Evolutionary conservation across 2,888 invertebrate species (phyloP), one percentile per base, ranked within the genome.

Genomic region (Dolomedes plantarius): DNA sequence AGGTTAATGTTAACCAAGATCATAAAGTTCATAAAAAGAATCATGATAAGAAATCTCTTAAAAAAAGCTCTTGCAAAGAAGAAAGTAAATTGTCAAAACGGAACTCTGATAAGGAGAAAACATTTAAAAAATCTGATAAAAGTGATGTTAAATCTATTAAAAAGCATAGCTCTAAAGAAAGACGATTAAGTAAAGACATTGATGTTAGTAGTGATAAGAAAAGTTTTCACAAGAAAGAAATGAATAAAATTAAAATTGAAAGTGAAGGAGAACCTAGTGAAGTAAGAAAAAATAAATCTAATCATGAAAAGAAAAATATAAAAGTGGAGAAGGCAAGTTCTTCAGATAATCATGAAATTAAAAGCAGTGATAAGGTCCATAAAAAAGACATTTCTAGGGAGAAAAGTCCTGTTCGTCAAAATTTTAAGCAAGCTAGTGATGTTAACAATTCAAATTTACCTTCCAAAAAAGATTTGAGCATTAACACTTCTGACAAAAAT

Each of bases 191-290:
- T n/a, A 65, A 65, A 31, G 31, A 65, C 65, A n/a, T 16, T 64
- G 32, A 65, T 31, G 9, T 7, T 65, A 13, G 3, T 65, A 13
- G 3, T 23, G 23, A 56, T 1, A 56, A 56, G 11, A 46, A 46
- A 46, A 23, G 23, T 11, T 23, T 6, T n/a, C 64, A 69, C n/a
- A 75, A 75, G 69, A 82, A 75, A 41, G 75, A 82, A 28, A 32
- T 23, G 16, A 68, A 67, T 27, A 81, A 74, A 68, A 19, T 39
- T 11, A 80, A 72, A 28, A 23, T n/a, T 27, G 79, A 79, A 36
- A 23, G 50, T 32, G 6, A 27, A 7, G 29, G 32, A 46, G 36
- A 50, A 16, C 23, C 41, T 28, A 2, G 3, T 69, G 64, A 39
- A 23, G 23, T 6, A 16, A 56, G 56, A 11, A 19, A 56, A 11